phyloP scores from a whole-genome alignment of 1,140 invertebrate genomes.

The Drosophila pallidifrons region DNA sequence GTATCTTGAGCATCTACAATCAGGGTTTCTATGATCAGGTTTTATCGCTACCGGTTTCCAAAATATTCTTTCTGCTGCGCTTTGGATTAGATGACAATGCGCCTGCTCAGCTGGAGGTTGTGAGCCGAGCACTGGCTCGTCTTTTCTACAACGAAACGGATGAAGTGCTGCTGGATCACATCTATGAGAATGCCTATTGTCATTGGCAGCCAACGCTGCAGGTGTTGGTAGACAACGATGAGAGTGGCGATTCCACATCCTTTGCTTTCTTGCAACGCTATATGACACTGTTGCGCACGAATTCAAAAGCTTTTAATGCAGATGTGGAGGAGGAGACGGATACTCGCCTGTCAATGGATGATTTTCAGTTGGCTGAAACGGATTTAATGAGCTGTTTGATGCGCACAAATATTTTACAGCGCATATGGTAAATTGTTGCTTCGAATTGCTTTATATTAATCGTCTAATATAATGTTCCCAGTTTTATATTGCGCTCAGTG shows the following conservation, averaged over 20 bases:
- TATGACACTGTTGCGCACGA: conserved; percentile 66
- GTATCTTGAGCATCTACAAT: conserved; percentile 91
- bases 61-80: conserved; percentile 92
- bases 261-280: conserved; percentile 72
- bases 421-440: conserved; percentile 86
- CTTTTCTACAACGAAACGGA: conserved; percentile 91
- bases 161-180: conserved; percentile 89
- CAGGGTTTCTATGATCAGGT: conserved; percentile 90
- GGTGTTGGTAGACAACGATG: conserved; percentile 67
- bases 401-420: conserved; percentile 91
- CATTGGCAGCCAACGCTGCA: conserved; percentile 88
- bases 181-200: conserved; percentile 89
- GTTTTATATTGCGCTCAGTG: conserved; percentile 89
- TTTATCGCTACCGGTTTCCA: conserved; percentile 88
- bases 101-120: conserved; percentile 89
- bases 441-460: not conserved
- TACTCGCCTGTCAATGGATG: conserved; percentile 89
- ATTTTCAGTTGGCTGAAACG: conserved; percentile 92
- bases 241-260: conserved; percentile 56
- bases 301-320: conserved; percentile 49
- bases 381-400: conserved; percentile 91
- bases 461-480: conserved; percentile 56
- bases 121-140: conserved; percentile 90
- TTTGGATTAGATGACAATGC: conserved; percentile 94
- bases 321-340: conserved; percentile 85